Conservation (phyloP, 2,888 invertebrate species). For the Synanthedon andrenaeformis region DNA sequence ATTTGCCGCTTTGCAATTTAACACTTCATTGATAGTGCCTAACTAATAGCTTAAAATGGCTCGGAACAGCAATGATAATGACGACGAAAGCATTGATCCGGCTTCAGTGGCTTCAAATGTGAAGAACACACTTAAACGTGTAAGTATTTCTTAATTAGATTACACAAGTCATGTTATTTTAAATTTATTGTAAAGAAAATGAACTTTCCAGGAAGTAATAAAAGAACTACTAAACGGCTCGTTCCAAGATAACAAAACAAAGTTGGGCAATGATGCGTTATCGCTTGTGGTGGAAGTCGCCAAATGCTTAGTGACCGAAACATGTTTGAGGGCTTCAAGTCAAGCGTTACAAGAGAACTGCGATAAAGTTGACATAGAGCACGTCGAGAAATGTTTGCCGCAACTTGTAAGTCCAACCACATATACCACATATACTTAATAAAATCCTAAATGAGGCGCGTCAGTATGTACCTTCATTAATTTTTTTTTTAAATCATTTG, state of each 20-base stretch:
- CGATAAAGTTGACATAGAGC: conserved; percentile 58
- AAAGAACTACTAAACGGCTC: conserved; percentile 65
- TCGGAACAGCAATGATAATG: conserved; percentile 38
- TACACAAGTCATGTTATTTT: not conserved
- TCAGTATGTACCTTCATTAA: not conserved
- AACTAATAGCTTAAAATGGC: conserved; percentile 21
- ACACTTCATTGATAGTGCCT: too few species aligned
- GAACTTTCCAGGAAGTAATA: conserved; percentile 52
- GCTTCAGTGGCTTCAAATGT: conserved; percentile 40
- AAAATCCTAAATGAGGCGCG: not conserved
- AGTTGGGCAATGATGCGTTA: conserved; percentile 65
- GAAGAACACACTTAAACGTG: conserved; percentile 43
- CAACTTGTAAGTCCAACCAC: conserved; percentile 51
- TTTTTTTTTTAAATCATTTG: too few species aligned
- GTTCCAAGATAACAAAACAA: conserved; percentile 67
- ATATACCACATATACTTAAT: not conserved
- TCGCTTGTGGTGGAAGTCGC: conserved; percentile 64
- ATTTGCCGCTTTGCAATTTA: too few species aligned
- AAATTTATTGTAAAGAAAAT: not conserved
- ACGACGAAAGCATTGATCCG: conserved; percentile 43
- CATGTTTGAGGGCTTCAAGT: conserved; percentile 61
- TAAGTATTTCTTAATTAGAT: conserved; percentile 13
- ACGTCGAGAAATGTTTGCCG: conserved; percentile 68
- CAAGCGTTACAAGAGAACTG: conserved; percentile 58
- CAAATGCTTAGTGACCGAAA: conserved; percentile 67